These are phyloP conservation scores for Panthera uncia DNA, from an alignment of 2,113 vertebrate species.

Conservation along the genomic window DNA sequence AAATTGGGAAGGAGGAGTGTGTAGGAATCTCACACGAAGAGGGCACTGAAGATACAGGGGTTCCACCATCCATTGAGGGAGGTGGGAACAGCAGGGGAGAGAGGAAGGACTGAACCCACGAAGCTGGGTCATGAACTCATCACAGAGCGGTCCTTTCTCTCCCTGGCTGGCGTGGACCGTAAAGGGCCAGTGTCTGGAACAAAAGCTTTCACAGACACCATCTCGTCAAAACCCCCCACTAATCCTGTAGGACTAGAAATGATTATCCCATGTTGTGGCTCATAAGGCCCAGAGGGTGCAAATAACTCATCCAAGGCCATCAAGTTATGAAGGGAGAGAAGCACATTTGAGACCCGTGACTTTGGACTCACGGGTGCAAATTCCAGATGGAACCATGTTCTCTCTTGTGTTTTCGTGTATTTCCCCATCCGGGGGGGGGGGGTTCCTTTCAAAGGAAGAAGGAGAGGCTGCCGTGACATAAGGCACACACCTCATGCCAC, in stretches of 20 bases:
- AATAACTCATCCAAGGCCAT: neutral
- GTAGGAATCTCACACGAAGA: neutral
- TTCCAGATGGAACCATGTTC: neutral
- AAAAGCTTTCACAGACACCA: neutral
- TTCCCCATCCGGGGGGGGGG: neutral
- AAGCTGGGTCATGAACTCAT: neutral
- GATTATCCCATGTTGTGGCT: accelerated
- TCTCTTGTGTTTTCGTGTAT: neutral
- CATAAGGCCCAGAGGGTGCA: neutral
- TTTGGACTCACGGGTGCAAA: neutral
- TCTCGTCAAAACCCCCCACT: neutral
- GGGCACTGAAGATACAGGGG: neutral
- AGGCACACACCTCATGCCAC: neutral
- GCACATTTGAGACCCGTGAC: neutral
- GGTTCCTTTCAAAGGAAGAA: neutral
- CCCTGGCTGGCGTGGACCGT: neutral
- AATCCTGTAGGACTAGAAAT: neutral
- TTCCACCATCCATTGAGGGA: accelerated
- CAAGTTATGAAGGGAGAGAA: neutral
- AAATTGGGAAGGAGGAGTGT: neutral
- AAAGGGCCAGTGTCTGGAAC: neutral
- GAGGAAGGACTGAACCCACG: neutral
- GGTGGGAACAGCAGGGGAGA: neutral
- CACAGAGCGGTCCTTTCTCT: neutral
- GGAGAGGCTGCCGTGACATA: neutral